A percentile compares a stretch with the other conserved stretches of the same genome.
Evolutionary conservation across 2,797 vertebrate genomes (phyloP).

Genomic region (Rhinichthys osculus): DNA sequence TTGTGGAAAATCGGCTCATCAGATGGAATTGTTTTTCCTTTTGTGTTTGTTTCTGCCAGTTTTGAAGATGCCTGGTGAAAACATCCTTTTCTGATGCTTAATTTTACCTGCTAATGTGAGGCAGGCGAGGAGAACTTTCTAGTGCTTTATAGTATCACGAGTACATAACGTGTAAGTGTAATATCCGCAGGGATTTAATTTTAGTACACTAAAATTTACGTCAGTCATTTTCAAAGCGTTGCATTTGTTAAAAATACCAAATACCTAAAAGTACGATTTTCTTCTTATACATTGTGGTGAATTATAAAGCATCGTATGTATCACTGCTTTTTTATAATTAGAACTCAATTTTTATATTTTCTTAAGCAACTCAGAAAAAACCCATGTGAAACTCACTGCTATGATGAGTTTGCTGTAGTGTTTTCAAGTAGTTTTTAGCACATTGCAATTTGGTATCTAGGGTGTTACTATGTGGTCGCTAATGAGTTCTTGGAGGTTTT

Average conservation of each 20-base stretch:
- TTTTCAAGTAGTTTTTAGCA: background rate
- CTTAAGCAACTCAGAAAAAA: background rate
- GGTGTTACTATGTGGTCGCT: background rate
- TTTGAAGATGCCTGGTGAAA: constrained; percentile 9
- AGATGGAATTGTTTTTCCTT: constrained; percentile 25
- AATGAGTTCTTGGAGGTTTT: background rate
- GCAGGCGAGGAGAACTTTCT: background rate
- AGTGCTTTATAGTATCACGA: background rate
- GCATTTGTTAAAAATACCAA: background rate
- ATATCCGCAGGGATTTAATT: background rate
- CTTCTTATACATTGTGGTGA: background rate
- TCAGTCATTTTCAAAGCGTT: background rate
- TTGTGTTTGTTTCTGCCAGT: constrained; percentile 29
- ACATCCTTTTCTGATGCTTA: constrained; percentile 2
- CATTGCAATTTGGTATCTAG: background rate
- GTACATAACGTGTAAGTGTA: background rate
- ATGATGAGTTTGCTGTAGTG: background rate
- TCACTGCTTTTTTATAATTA: background rate
- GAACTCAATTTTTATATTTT: background rate
- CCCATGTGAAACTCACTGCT: background rate
- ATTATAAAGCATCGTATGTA: background rate
- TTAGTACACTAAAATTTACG: background rate
- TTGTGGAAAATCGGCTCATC: constrained; percentile 30
- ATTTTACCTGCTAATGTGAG: background rate
- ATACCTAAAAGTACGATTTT: background rate